Evolutionary conservation across 1,140 invertebrate genomes (phyloP), one percentile per base, ranked within the genome.

Genomic region (Drosophila trapezifrons): DNA sequence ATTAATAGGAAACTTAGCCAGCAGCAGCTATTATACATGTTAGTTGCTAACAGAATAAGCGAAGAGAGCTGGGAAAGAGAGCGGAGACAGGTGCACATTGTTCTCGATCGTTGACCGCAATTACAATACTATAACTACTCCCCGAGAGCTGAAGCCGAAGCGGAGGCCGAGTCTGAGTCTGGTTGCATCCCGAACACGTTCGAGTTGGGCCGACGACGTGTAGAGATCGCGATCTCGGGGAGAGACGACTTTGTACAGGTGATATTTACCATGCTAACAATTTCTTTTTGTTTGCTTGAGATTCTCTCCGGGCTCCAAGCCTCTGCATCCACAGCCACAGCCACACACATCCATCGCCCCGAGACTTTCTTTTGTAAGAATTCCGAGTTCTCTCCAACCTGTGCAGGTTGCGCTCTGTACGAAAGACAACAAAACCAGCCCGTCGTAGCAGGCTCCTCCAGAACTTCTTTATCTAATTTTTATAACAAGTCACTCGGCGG

Each of bases 391-490:
- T 62, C 57, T 70, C 67, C 46, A 37, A 54, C 51, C 51, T 54
- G 51, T 58, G 29, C 73, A 75, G 60, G 60, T 75, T 64, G 72
- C 37, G 42, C 52, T 55, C 51, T 13, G n/a, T 10, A 43, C 37
- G 32, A 43, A 63, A 45, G 49, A 67, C 64, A 62, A 35, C 57
- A 47, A 67, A 60, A 58, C 17, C 43, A 54, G 37, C 63, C 17
- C 15, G 38, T 58, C 37, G 45, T 4, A 52, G 38, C 62, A 43
- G 38, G 72, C 55, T 74, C 75, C 81, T 76, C 65, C 81, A 86
- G 82, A 85, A 86, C 72, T 79, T 84, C 65, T 84, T 67, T 73
- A 84, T 78, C 81, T 85, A 84, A 84, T 67, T 85, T 85, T 86
- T 86, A 85, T 85, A 85, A 85, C 82, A 86, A 86, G 81, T 77